A percentile compares a stretch with the other conserved stretches of the same genome.
Evolutionary conservation across 2,888 invertebrate genomes (phyloP).

Genomic region (Geophilus truncorum): DNA sequence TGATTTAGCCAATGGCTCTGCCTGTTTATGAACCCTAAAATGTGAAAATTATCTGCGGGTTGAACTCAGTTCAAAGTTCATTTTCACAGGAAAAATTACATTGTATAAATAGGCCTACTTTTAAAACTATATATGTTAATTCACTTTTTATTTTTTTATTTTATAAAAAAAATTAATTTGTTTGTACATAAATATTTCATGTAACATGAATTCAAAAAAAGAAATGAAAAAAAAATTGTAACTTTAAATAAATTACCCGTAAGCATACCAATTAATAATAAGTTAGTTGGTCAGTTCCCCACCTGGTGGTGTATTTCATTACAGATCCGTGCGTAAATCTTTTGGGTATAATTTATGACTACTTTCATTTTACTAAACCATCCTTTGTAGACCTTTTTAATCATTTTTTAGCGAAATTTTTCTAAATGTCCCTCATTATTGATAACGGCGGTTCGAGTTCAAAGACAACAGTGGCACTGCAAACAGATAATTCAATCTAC

Average conservation of each 20-base stretch:
- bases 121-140: background rate
- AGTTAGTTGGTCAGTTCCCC: slow-evolving; percentile 18
- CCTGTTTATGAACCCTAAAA: slow-evolving; percentile 6
- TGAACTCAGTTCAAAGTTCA: background rate
- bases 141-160: background rate
- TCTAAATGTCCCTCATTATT: slow-evolving; percentile 21
- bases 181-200: background rate
- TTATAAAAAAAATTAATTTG: background rate
- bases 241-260: slow-evolving; percentile 7
- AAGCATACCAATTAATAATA: slow-evolving; percentile 19
- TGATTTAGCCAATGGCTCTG: slow-evolving; percentile 11
- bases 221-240: background rate
- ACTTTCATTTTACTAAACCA: background rate
- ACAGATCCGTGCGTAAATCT: background rate
- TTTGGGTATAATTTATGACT: background rate
- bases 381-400: background rate
- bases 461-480: slow-evolving; percentile 25
- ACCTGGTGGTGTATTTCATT: slow-evolving; percentile 21
- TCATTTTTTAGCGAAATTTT: slow-evolving; percentile 5
- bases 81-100: background rate
- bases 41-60: background rate
- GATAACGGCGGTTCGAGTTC: slow-evolving; percentile 4
- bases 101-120: background rate
- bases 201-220: no score
- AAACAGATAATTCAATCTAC: slow-evolving; percentile 17